Evolutionary conservation across 53 echinoderm and acorn worm species (phyloP), one percentile per base, ranked within the genome.

Genomic region (Paracentrotus lividus): DNA sequence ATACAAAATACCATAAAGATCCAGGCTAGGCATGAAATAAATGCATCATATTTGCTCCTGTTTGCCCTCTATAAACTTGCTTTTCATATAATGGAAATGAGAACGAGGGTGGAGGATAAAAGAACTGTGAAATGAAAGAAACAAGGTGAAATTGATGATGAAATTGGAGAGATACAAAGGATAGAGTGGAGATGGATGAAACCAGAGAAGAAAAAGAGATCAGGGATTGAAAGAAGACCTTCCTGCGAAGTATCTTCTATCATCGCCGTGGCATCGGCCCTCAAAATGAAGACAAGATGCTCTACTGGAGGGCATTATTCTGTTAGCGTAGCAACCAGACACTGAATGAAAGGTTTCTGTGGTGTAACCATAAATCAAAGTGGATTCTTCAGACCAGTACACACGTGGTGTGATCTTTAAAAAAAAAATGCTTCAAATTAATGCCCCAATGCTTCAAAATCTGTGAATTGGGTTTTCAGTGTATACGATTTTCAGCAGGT

Each of bases 291-390:
- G 81, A 81, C 44, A 81, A 81, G 81, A 81, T 81, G 86, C 33
- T 36, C 54, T 86, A 24, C 86, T 34, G 34, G 86, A 85, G 86
- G 86, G 86, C 86, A 86, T 86, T 55, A 86, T 86, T 49, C 20
- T 45, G 86, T 86, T 56, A 36, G 33, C 86, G 14, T 56, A 26
- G 86, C 86, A 86, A 86, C 86, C 86, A 53, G 86, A 86, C 86
- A 81, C 49, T 76, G 47, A 47, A 81, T 81, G 81, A 81, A 27
- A 47, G 47, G n/a, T 33, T 81, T 45, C 47, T 23, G 81, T 45
- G 81, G 81, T 81, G 18, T 4, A 7, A 45, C 81, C 81, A 81
- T 81, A 81, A 81, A 81, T 81, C 81, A 47, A 24, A 2, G 47
- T 38, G n/a, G 81, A 45, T 81, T 9, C 67, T 81, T 42, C 13